phyloP scores from a whole-genome alignment of 1,140 invertebrate species.

The Trissolcus basalis region DNA sequence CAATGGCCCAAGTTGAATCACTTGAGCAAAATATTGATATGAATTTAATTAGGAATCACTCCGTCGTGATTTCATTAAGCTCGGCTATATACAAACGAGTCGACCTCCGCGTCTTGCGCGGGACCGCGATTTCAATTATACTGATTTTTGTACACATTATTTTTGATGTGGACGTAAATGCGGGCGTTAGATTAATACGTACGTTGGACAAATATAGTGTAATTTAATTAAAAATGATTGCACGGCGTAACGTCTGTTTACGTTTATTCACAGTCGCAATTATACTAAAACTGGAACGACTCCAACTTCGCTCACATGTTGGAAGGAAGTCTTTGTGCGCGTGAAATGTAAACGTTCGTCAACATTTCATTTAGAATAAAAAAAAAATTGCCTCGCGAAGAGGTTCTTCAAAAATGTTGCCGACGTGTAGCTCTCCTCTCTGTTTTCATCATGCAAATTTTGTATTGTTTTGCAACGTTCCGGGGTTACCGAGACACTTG shows the following conservation, averaged over 20 bases:
- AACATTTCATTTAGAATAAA: constrained; percentile 23
- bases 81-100: not conserved
- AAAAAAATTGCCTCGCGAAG: constrained; percentile 12
- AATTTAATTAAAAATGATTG: constrained; percentile 43
- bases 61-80: constrained; percentile 7
- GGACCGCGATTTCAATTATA: constrained; percentile 2
- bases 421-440: too few species aligned
- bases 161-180: constrained; percentile 24
- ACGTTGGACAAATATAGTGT: constrained; percentile 31
- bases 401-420: too few species aligned
- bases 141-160: constrained; percentile 3
- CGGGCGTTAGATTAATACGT: constrained; percentile 27
- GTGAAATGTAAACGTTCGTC: constrained; percentile 21
- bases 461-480: too few species aligned
- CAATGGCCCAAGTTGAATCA: constrained; percentile 1
- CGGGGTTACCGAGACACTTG: not conserved
- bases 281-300: constrained; percentile 28
- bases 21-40: constrained; percentile 13
- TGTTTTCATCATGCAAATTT: too few species aligned
- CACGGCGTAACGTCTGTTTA: constrained; percentile 23
- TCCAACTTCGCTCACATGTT: constrained; percentile 21
- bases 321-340: constrained; percentile 20
- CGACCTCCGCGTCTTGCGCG: too few species aligned
- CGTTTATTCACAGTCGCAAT: constrained; percentile 21
- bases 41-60: constrained; percentile 23